Conservation (phyloP, 2,888 invertebrate genomes). For the Heliconius cydno region DNA sequence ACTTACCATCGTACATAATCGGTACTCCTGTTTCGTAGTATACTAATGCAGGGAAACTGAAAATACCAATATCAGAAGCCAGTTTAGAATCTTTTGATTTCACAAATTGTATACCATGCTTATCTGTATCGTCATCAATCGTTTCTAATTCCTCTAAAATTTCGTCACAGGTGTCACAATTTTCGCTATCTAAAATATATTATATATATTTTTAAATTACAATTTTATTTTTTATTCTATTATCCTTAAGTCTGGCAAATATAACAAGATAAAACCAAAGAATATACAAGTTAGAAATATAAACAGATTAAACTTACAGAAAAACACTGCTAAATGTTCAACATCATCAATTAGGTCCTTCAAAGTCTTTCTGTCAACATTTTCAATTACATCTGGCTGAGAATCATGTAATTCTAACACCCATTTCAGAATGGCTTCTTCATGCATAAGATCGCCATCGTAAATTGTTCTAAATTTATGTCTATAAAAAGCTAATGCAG, state of each 20-base stretch:
- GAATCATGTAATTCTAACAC: constrained; percentile 92
- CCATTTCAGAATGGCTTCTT: constrained; percentile 95
- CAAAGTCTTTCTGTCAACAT: constrained; percentile 94
- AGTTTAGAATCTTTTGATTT: constrained; percentile 95
- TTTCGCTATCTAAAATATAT: constrained; percentile 88
- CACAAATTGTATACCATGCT: constrained; percentile 96
- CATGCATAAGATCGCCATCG: constrained; percentile 94
- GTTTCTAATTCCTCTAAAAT: constrained; percentile 95
- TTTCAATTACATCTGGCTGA: constrained; percentile 94
- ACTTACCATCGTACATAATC: constrained; percentile 97
- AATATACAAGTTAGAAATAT: background rate
- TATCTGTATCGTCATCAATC: constrained; percentile 95
- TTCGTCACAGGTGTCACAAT: constrained; percentile 92
- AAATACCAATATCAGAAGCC: constrained; percentile 95
- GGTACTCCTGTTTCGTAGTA: constrained; percentile 97
- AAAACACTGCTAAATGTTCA: constrained; percentile 95
- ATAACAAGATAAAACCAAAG: background rate
- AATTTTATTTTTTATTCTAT: background rate
- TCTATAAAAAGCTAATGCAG: constrained; percentile 93
- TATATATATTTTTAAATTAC: background rate
- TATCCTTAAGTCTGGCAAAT: background rate
- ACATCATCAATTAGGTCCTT: constrained; percentile 95
- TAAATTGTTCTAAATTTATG: constrained; percentile 95
- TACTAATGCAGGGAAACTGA: constrained; percentile 95
- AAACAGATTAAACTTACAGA: constrained; percentile 85